Base-by-base conservation (phyloP, 1,140 invertebrate species). In the Ylistrum balloti region DNA sequence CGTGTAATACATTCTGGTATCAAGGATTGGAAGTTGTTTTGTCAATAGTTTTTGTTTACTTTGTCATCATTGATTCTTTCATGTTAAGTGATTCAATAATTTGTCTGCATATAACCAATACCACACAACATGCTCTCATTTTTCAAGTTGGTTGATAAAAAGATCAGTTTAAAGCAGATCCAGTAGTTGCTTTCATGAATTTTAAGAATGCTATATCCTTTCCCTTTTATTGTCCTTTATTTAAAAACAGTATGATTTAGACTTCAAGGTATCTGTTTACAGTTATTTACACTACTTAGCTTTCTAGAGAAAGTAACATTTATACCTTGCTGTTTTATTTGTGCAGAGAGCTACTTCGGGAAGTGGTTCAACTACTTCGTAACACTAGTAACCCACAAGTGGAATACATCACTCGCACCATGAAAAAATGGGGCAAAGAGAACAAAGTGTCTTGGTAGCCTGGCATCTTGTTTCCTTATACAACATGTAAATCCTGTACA, bases 391-490 rank as follows among this genome's bases (percentile, higher is more conserved):
- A 98, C 94, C 97, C 98, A 10, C 98, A 99, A 95, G 98, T 98
- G 0, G 98, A 99, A 91, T 97, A 98, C 90, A 98, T 99, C 89
- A 97, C 98, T 9, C 97, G 98, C 92, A 97, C 98, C 0, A 98
- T 99, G 96, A 97, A 97, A 90, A 98, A 98, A 93, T 99, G 99
- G 98, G 98, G 98, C 0, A 98, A 98, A 95, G 98, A 99, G 90
- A 98, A 98, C 94, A 96, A 93, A 92, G 93, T 95, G 33, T 74
- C 56, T 74, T 74, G 56, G 56, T 74, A 74, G 56, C n/a, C 22
- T 9, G n/a, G 28, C 56, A 28, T 5, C n/a, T 28, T 28, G 56
- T 74, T 74, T n/a, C 28, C 56, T 17, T 28, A 5, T 28, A 38
- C 35, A 38, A 38, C 35, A 74, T 74, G 56, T 74, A 74, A 74